phyloP scores from a whole-genome alignment of 2,888 invertebrate genomes.

The Sminthurides aquaticus region DNA sequence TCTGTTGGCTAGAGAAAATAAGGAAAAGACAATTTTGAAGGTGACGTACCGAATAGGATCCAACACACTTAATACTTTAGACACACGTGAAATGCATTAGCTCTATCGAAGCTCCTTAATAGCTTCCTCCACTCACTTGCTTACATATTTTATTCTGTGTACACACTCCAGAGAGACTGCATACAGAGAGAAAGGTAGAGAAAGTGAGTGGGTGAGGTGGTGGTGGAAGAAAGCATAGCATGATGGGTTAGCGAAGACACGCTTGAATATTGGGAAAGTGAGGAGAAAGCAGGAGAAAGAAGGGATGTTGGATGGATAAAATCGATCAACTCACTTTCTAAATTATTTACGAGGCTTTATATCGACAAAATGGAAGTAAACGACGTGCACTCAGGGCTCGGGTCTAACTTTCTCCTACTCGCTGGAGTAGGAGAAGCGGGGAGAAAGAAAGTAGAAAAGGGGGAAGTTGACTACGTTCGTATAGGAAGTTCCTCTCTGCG shows the following conservation, averaged over 20 bases:
- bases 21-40: not conserved
- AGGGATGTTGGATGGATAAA: not conserved
- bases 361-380: slow-evolving; percentile 23
- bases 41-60: not conserved
- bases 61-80: not conserved
- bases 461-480: no score
- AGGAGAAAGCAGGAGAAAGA: slow-evolving; percentile 1
- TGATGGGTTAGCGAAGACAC: no score
- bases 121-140: not conserved
- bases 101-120: not conserved
- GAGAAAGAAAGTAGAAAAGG: no score
- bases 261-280: not conserved
- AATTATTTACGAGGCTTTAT: slow-evolving; percentile 26
- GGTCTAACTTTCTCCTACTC: not conserved
- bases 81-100: slow-evolving; percentile 8
- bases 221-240: no score
- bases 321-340: slow-evolving; percentile 25
- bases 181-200: no score
- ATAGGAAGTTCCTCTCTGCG: no score
- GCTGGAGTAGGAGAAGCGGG: not conserved
- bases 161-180: no score
- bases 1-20: not conserved
- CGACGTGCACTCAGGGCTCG: slow-evolving; percentile 16
- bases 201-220: no score
- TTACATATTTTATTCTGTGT: not conserved